Evolutionary conservation across 1,140 invertebrate genomes (phyloP).

Genomic region (Sycobia sp.): DNA sequence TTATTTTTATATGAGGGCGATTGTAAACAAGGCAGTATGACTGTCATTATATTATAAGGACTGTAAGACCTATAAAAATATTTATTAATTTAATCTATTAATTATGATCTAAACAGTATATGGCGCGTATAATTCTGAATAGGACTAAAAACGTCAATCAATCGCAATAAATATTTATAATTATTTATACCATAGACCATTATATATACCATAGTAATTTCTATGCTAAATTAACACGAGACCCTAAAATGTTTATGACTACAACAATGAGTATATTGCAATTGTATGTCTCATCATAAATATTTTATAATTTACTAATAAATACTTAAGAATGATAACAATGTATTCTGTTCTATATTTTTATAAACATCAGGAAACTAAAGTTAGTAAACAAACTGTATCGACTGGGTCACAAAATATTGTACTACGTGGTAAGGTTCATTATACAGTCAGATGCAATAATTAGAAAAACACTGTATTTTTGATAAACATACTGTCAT

Average conservation of each 20-base stretch:
- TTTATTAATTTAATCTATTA: no score
- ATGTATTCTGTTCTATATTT: constrained; percentile 23
- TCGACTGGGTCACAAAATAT: constrained; percentile 99
- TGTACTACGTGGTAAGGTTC: constrained; percentile 94
- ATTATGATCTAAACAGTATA: no score
- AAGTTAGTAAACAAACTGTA: constrained; percentile 94
- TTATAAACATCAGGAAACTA: constrained; percentile 90
- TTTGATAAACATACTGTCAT: constrained; percentile 93
- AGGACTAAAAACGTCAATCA: no score
- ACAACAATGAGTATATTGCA: constrained; percentile 93
- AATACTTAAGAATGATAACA: neutral
- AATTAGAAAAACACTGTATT: constrained; percentile 95
- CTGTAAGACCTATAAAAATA: no score
- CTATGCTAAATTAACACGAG: constrained; percentile 70
- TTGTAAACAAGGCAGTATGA: no score
- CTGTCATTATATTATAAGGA: no score
- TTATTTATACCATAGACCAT: no score
- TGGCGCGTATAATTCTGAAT: no score
- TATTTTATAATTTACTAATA: constrained; percentile 1
- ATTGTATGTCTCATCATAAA: constrained; percentile 75
- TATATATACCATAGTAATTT: neutral
- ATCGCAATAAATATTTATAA: no score
- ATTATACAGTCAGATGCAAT: constrained; percentile 97
- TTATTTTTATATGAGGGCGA: no score
- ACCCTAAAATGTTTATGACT: constrained; percentile 83